Evolutionary conservation across 2,113 vertebrate genomes (phyloP).

Genomic region (Myocastor coypus): DNA sequence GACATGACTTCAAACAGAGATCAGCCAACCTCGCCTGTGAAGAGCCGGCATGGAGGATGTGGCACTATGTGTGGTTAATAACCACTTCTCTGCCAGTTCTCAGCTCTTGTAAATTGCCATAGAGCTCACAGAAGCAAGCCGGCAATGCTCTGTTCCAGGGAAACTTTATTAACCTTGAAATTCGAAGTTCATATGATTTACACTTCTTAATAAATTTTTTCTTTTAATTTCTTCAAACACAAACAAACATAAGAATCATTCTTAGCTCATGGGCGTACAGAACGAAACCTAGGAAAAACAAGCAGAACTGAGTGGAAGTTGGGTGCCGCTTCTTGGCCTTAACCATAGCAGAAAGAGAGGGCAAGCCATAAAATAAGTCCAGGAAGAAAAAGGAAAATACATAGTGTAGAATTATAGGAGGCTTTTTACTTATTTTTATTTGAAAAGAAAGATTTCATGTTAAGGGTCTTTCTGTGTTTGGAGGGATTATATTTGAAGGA

Average conservation of each 20-base stretch:
- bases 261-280: background rate
- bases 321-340: background rate
- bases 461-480: background rate
- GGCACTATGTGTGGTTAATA: background rate
- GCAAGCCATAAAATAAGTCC: background rate
- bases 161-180: background rate
- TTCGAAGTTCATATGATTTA: conserved; percentile 28
- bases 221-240: background rate
- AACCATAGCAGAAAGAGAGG: background rate
- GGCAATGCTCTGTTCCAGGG: background rate
- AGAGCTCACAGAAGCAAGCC: background rate
- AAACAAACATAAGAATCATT: background rate
- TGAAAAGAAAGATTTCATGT: background rate
- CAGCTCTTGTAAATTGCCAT: background rate
- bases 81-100: background rate
- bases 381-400: background rate
- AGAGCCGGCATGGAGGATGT: background rate
- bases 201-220: background rate
- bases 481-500: background rate
- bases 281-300: background rate
- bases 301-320: background rate
- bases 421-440: background rate
- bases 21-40: background rate
- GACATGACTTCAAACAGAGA: background rate
- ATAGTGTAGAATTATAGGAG: background rate